A percentile compares a stretch with the other conserved stretches of the same genome.
Evolutionary conservation across 1,140 invertebrate genomes (phyloP).

Genomic region (Cydia pomonella): DNA sequence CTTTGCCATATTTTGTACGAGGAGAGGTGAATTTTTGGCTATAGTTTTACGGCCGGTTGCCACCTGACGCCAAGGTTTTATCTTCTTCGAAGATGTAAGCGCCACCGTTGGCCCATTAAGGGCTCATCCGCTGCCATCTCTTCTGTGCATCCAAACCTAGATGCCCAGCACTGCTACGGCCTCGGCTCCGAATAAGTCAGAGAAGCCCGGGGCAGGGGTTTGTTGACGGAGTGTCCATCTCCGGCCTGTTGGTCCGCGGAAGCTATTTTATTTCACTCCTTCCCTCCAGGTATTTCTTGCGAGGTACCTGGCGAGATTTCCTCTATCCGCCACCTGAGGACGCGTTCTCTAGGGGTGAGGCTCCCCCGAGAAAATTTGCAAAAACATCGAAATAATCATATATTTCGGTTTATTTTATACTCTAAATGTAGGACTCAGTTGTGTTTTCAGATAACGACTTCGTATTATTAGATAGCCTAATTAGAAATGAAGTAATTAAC

Average conservation of each 20-base stretch:
- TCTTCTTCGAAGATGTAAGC: neutral
- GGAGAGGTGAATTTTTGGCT: too few relatives aligned
- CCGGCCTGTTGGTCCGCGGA: constrained; percentile 41
- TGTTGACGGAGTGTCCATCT: constrained; percentile 40
- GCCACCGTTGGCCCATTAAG: neutral
- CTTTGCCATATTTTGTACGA: too few relatives aligned
- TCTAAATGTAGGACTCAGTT: too few relatives aligned
- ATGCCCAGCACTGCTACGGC: neutral
- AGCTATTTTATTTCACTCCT: constrained; percentile 38
- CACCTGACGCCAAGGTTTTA: neutral
- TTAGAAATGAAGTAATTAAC: too few relatives aligned
- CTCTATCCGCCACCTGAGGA: too few relatives aligned
- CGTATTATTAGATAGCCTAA: too few relatives aligned
- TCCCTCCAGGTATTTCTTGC: too few relatives aligned
- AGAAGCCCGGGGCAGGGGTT: constrained; percentile 32
- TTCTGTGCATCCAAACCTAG: neutral
- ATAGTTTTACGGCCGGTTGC: neutral
- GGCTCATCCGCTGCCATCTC: neutral
- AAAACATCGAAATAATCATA: too few relatives aligned
- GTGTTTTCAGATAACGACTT: too few relatives aligned
- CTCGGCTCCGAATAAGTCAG: neutral
- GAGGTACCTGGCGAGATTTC: neutral
- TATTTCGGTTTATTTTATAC: too few relatives aligned
- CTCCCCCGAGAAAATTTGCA: too few relatives aligned
- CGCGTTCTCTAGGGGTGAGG: too few relatives aligned